Conservation (phyloP, 2,888 invertebrate species). For the Pyrrhia umbra region DNA sequence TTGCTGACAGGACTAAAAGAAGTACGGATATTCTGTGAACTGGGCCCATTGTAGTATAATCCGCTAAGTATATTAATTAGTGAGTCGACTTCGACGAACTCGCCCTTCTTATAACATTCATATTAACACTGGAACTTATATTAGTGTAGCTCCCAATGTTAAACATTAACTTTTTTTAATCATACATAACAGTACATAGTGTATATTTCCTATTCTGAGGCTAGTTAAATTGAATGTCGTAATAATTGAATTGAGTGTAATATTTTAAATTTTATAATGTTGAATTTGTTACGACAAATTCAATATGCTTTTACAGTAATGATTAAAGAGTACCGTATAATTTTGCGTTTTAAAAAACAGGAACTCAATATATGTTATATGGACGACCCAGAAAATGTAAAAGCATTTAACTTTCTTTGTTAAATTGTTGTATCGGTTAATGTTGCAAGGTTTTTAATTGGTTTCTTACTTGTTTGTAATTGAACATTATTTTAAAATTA, state of each 20-base stretch:
- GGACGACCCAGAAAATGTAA: no score
- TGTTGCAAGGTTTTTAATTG: no score
- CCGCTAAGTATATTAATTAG: not conserved
- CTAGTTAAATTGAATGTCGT: conserved; percentile 24
- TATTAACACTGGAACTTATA: not conserved
- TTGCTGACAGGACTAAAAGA: conserved; percentile 18
- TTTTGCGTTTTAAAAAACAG: no score
- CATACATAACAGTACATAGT: conserved; percentile 22
- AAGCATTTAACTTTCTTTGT: no score
- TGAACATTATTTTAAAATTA: no score
- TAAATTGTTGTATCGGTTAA: no score
- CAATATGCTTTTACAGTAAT: not conserved
- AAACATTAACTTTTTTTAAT: conserved; percentile 30
- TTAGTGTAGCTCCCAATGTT: conserved; percentile 3
- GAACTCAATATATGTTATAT: no score
- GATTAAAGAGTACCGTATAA: no score
- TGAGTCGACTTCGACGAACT: conserved; percentile 2
- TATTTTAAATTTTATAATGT: conserved; percentile 5
- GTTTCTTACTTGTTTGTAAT: no score
- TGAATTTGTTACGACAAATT: conserved; percentile 8
- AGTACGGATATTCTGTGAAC: conserved; percentile 10
- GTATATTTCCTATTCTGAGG: not conserved
- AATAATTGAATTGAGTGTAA: conserved; percentile 5
- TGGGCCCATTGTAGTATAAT: conserved; percentile 36
- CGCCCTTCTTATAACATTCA: conserved; percentile 32